Conservation (phyloP, 2,113 vertebrate species). For the Speoplatyrhinus poulsoni region DNA sequence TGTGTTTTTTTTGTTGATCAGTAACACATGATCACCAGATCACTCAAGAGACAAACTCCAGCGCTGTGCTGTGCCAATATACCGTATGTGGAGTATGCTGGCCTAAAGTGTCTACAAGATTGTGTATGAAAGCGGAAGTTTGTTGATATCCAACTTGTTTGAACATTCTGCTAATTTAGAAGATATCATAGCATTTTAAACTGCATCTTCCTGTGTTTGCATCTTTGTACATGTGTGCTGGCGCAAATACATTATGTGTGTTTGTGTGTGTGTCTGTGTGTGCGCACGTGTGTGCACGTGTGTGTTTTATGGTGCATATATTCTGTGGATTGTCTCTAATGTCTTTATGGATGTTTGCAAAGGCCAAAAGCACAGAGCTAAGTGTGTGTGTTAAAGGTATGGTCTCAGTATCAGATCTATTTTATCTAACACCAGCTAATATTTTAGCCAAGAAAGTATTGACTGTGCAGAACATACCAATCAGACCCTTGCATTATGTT, state of each 20-base stretch:
- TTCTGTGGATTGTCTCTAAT: constrained; percentile 39
- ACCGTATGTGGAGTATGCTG: not conserved
- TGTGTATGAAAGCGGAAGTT: constrained; percentile 1
- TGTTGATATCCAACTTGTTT: constrained; percentile 30
- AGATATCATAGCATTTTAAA: constrained; percentile 37
- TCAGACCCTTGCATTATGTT: too few relatives aligned
- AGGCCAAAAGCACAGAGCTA: constrained; percentile 14
- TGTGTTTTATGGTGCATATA: constrained; percentile 50
- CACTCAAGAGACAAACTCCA: not conserved
- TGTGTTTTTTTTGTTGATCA: constrained; percentile 20
- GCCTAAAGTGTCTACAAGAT: not conserved
- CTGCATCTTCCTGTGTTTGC: constrained; percentile 15
- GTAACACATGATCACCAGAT: constrained; percentile 4
- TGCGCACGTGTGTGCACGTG: not conserved
- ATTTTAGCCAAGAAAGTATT: too few relatives aligned
- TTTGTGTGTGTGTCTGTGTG: not conserved
- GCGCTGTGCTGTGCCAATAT: not conserved
- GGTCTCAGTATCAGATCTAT: not conserved
- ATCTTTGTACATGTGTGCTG: not conserved
- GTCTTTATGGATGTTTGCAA: constrained; percentile 41
- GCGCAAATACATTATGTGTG: not conserved
- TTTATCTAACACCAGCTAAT: not conserved
- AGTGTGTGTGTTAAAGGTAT: not conserved
- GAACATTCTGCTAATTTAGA: constrained; percentile 23
- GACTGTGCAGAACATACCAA: too few relatives aligned